A percentile compares a stretch with the other conserved stretches of the same genome.
phyloP scores from a whole-genome alignment of 2,888 invertebrate genomes.

The Leptodirus hochenwartii region DNA sequence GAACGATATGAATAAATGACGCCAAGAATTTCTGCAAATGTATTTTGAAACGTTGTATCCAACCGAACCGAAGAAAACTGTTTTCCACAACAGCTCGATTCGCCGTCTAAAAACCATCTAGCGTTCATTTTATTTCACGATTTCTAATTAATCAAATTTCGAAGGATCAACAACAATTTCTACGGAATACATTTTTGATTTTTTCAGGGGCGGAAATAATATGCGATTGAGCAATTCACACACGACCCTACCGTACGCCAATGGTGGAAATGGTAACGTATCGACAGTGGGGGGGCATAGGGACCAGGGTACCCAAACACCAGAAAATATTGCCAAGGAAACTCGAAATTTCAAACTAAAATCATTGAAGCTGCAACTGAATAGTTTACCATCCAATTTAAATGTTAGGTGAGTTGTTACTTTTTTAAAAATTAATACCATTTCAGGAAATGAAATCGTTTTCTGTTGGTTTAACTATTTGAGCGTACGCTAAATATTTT shows the following conservation, averaged over 20 bases:
- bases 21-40: no score
- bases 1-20: no score
- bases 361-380: slow-evolving; percentile 39
- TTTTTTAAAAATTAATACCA: no score
- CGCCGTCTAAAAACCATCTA: no score
- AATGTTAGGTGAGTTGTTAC: slow-evolving; percentile 38
- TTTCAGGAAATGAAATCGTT: no score
- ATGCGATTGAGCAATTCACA: slow-evolving; percentile 32
- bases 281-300: slow-evolving; percentile 23
- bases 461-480: no score
- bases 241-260: slow-evolving; percentile 40
- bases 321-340: slow-evolving; percentile 49
- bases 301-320: slow-evolving; percentile 56
- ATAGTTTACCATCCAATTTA: slow-evolving; percentile 40
- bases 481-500: no score
- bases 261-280: slow-evolving; percentile 25
- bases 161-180: background rate
- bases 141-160: no score
- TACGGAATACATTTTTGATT: slow-evolving; percentile 2
- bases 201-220: slow-evolving; percentile 6
- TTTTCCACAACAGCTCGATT: no score
- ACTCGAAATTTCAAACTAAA: slow-evolving; percentile 40
- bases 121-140: no score
- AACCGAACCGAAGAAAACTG: background rate
- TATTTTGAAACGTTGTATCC: background rate